Evolutionary conservation across 2,113 vertebrate species (phyloP).

Genomic region (Felis catus): F.catus_Fca126_mat1.0 CM031416.1:125463501-125464000

Average conservation of each 20-base stretch:
- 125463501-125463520: slow-evolving; percentile 14
- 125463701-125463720: background rate
- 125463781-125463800: background rate
- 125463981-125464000: too few species aligned
- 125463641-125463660: background rate
- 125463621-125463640: background rate
- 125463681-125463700: background rate
- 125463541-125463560: background rate
- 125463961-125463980: too few species aligned
- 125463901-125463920: too few species aligned
- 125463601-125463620: background rate
- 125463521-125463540: background rate
- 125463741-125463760: background rate
- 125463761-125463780: slow-evolving; percentile 32
- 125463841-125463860: too few species aligned
- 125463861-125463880: too few species aligned
- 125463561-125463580: background rate
- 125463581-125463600: background rate
- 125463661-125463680: background rate
- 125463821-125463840: too few species aligned
- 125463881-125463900: too few species aligned
- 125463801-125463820: background rate
- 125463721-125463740: background rate
- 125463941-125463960: too few species aligned
- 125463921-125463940: too few species aligned